These are phyloP conservation scores for Eurois occulta DNA, from an alignment of 2,888 invertebrate species.

Conservation along the genomic window DNA sequence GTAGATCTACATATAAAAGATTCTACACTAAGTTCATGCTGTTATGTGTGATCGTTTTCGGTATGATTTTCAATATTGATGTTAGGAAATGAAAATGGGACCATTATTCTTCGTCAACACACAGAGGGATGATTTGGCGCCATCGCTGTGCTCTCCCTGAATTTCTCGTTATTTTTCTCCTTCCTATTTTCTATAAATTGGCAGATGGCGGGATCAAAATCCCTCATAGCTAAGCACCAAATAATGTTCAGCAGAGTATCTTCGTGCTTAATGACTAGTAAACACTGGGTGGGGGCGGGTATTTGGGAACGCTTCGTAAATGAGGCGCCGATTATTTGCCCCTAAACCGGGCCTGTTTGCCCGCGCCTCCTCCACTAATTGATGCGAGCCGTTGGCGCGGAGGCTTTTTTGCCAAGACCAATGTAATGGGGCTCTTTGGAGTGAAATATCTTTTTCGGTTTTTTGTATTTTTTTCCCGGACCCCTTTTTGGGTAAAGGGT, in stretches of 20 bases:
- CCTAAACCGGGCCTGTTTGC: constrained; percentile 80
- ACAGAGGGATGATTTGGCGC: background rate
- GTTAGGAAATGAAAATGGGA: background rate
- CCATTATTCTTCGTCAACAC: constrained; percentile 2
- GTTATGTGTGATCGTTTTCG: background rate
- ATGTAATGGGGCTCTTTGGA: constrained; percentile 82
- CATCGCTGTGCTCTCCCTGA: background rate
- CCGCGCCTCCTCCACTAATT: constrained; percentile 84
- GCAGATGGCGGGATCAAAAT: constrained; percentile 54
- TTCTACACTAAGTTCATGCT: background rate
- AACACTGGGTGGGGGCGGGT: constrained; percentile 77
- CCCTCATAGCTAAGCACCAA: constrained; percentile 60
- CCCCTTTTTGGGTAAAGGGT: constrained; percentile 66
- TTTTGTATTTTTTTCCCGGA: constrained; percentile 70
- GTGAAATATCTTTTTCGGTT: constrained; percentile 85
- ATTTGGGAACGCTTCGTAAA: constrained; percentile 75
- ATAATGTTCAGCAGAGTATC: constrained; percentile 71
- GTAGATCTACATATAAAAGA: background rate
- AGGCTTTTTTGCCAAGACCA: constrained; percentile 83
- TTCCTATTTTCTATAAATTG: constrained; percentile 49
- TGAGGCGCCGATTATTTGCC: constrained; percentile 85
- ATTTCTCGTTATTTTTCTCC: constrained; percentile 1
- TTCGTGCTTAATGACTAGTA: constrained; percentile 86
- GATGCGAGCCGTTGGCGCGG: constrained; percentile 77
- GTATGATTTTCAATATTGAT: background rate